phyloP scores from a whole-genome alignment of 2,113 vertebrate genomes.

The Podarcis cretensis region DNA sequence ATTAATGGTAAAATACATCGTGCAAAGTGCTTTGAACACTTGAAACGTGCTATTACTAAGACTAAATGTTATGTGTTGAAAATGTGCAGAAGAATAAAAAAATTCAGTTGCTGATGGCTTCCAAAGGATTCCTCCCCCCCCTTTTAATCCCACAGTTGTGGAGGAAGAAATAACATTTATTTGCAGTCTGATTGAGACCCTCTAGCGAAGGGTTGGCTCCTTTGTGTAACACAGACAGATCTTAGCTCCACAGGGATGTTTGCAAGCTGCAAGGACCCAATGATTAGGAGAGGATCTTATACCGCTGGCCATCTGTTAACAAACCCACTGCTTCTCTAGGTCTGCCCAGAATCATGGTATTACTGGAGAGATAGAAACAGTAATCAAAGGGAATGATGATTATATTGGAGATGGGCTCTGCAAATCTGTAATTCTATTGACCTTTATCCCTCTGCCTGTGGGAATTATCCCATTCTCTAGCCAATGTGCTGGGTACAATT shows the following conservation, averaged over 20 bases:
- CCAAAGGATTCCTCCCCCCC: background rate
- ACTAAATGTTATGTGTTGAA: too few species aligned
- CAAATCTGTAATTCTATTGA: conserved; percentile 5
- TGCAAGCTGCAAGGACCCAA: background rate
- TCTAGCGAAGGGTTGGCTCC: background rate
- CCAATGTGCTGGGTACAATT: conserved; percentile 2
- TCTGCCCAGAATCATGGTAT: conserved; percentile 20
- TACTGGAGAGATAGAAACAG: conserved; percentile 1
- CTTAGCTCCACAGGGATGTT: conserved; percentile 20
- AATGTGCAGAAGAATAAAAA: background rate
- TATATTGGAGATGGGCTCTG: conserved; percentile 12
- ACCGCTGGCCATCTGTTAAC: conserved; percentile 22
- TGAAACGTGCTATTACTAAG: background rate
- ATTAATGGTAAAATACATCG: background rate
- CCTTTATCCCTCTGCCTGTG: conserved; percentile 19
- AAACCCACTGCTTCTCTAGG: background rate
- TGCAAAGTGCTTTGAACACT: background rate
- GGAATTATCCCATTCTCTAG: conserved; percentile 20
- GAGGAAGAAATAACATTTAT: background rate
- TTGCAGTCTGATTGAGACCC: background rate
- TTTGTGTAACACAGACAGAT: conserved; percentile 16
- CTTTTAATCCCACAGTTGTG: background rate
- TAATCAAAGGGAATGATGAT: conserved; percentile 31
- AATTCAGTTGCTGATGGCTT: background rate
- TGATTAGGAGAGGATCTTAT: conserved; percentile 18